Evolutionary conservation across 92 coral and sea anemone genomes (phyloP), one percentile per base, ranked within the genome.

Genomic region (Micromussa lordhowensis): DNA sequence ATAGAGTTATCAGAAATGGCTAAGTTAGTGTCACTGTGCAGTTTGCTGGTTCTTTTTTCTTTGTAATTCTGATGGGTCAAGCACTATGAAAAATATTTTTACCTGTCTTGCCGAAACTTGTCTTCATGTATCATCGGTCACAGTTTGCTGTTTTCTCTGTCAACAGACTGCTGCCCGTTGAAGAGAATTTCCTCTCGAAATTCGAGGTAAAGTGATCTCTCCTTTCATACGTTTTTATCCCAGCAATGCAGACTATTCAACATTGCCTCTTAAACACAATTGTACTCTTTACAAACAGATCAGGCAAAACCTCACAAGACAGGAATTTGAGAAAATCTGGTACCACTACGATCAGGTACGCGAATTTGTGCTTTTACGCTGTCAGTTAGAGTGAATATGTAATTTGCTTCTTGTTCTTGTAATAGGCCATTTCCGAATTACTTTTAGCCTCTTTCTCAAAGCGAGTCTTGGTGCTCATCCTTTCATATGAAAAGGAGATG

Each of bases 1-100:
- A 90, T 95, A 53, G 95, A 92, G 59, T 91, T 95, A 36, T 75
- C 94, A 12, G 98, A 95, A 77, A 95, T 95, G 91, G 94, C 98
- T 22, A 90, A 92, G 98, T 95, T 83, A 59, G 94, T 75, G 17
- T 9, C 22, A 18, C 73, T 24, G 32, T 13, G 11, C 10, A 66
- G 11, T 19, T 4, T n/a, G 15, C 48, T 40, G 48, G 48, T 1
- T 40, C 48, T 1, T 40, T 40, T 40, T 40, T 40, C 48, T 1
- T 40, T 40, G 48, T 1, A 40, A 1, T 7, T 44, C 13, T 44
- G 51, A 8, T 44, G 51, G 11, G 51, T 8, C 51, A 44, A 44
- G 13, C 1, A 44, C 0, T 44, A 44, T 0, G 10, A 44, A 44
- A 8, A 13, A 44, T 12, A 8, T n/a, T 64, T n/a, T n/a, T 21